Evolutionary conservation across 2,888 invertebrate species (phyloP).

Genomic region (Polydrusus tereticollis): DNA sequence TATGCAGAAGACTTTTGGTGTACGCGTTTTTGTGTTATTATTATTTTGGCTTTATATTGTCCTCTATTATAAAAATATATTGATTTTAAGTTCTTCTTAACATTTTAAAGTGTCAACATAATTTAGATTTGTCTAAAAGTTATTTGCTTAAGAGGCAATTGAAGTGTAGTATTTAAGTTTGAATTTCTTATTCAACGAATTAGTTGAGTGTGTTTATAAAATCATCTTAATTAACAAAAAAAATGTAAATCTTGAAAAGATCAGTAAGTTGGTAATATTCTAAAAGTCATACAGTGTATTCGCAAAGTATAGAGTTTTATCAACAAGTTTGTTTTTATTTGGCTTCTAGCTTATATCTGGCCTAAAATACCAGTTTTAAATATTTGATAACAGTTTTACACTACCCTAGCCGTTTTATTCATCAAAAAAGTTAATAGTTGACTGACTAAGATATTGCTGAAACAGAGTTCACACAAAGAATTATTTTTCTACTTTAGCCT

Average conservation of each 20-base stretch:
- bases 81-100: background rate
- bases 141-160: background rate
- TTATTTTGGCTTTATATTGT: too few species aligned
- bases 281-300: background rate
- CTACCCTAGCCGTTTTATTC: too few species aligned
- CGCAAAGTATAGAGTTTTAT: background rate
- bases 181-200: slow-evolving; percentile 9
- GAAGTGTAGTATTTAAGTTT: background rate
- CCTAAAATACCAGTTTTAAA: too few species aligned
- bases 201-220: background rate
- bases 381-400: too few species aligned
- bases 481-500: too few species aligned
- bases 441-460: too few species aligned
- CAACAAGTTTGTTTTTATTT: too few species aligned
- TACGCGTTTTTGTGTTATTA: too few species aligned
- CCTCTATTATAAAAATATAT: too few species aligned
- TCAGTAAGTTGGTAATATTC: background rate
- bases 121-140: background rate
- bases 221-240: background rate
- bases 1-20: background rate
- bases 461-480: too few species aligned
- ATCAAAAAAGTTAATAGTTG: too few species aligned
- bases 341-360: too few species aligned
- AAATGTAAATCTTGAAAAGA: background rate
- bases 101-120: slow-evolving; percentile 5